A percentile compares a stretch with the other conserved stretches of the same genome.
Conservation (phyloP, 2,888 invertebrate species). For the Malachius bipustulatus region DNA sequence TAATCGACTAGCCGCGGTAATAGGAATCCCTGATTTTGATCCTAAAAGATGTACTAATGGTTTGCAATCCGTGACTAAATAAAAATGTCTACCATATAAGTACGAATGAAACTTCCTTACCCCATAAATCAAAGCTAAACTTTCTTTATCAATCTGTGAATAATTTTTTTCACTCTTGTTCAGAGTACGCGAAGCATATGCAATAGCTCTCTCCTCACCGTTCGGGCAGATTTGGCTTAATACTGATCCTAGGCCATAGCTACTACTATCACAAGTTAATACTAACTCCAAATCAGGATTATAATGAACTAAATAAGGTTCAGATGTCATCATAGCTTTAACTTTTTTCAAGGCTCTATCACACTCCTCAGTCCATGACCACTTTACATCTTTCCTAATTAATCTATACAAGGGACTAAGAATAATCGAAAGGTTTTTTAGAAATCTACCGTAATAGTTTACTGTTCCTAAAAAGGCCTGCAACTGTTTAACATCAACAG, state of each 20-base stretch:
- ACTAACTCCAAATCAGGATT: not conserved
- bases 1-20: slow-evolving; percentile 24
- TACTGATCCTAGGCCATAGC: not conserved
- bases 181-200: not conserved
- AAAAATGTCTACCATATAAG: slow-evolving; percentile 21
- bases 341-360: not conserved
- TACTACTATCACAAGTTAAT: not conserved
- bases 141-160: slow-evolving; percentile 1
- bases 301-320: not conserved
- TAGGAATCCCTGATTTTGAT: slow-evolving; percentile 24
- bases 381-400: not conserved
- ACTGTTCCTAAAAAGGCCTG: slow-evolving; percentile 6
- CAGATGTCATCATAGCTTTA: not conserved
- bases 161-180: not conserved
- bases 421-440: slow-evolving; percentile 6
- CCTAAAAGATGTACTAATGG: slow-evolving; percentile 26
- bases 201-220: not conserved
- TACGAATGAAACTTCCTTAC: not conserved
- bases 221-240: not conserved
- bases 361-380: not conserved
- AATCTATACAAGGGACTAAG: slow-evolving; percentile 7
- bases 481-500: slow-evolving; percentile 5
- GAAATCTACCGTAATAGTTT: slow-evolving; percentile 4
- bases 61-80: slow-evolving; percentile 26
- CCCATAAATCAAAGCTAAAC: not conserved